Conservation (phyloP, 2,113 vertebrate species). For the human (Homo sapiens) region GRCh38 chr2:107727001-107727500, state of each 20-base stretch:
- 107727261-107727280: not conserved
- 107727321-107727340: not conserved
- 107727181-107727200: not conserved
- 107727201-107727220: not conserved
- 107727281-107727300: not conserved
- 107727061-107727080: not conserved
- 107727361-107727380: not conserved
- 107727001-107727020: not conserved
- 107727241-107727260: not conserved
- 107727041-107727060: not conserved
- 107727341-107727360: not conserved
- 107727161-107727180: not conserved
- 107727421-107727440: not conserved
- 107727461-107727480: not conserved
- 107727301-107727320: not conserved
- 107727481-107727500: not conserved
- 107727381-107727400: not conserved
- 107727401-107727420: not conserved
- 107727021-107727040: not conserved
- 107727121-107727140: slow-evolving; percentile 19
- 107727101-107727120: not conserved
- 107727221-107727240: not conserved
- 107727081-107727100: not conserved
- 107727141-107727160: not conserved
- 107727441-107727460: not conserved